A percentile compares a stretch with the other conserved stretches of the same genome.
Conservation (phyloP, 2,888 invertebrate genomes). For the Leptarthrus brevirostris region DNA sequence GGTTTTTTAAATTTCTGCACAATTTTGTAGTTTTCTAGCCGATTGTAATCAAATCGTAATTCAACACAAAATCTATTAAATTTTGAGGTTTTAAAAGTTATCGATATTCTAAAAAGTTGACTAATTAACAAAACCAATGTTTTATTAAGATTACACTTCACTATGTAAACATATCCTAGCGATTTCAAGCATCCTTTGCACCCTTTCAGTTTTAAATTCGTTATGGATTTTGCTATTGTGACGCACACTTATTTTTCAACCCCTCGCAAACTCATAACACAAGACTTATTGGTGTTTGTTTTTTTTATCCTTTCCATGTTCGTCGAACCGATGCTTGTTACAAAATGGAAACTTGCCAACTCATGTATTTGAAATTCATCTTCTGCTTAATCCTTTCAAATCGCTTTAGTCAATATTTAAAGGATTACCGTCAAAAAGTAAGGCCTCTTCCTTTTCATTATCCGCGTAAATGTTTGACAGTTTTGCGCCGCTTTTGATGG, state of each 20-base stretch:
- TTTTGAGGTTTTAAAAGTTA: too few relatives aligned
- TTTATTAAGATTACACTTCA: too few relatives aligned
- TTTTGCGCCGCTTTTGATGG: conserved; percentile 39
- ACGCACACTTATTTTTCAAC: conserved; percentile 1
- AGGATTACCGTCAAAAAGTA: conserved; percentile 64
- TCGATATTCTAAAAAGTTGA: too few relatives aligned
- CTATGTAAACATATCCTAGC: too few relatives aligned
- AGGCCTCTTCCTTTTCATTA: conserved; percentile 40
- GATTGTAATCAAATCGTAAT: too few relatives aligned
- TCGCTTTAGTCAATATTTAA: conserved; percentile 67
- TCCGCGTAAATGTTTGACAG: conserved; percentile 47
- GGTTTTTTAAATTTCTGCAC: too few relatives aligned
- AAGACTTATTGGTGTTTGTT: background rate
- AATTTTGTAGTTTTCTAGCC: too few relatives aligned
- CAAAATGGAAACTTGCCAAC: conserved; percentile 33
- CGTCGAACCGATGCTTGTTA: conserved; percentile 9
- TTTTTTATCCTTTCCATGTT: background rate
- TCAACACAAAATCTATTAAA: too few relatives aligned
- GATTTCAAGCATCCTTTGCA: too few relatives aligned
- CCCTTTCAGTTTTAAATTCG: conserved; percentile 15
- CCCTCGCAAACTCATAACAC: background rate
- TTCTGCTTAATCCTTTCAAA: conserved; percentile 64
- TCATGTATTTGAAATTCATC: conserved; percentile 47
- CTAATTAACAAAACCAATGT: too few relatives aligned
- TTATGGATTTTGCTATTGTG: conserved; percentile 21